phyloP scores from a whole-genome alignment of 2,888 invertebrate genomes.

The Stratiomys singularior region DNA sequence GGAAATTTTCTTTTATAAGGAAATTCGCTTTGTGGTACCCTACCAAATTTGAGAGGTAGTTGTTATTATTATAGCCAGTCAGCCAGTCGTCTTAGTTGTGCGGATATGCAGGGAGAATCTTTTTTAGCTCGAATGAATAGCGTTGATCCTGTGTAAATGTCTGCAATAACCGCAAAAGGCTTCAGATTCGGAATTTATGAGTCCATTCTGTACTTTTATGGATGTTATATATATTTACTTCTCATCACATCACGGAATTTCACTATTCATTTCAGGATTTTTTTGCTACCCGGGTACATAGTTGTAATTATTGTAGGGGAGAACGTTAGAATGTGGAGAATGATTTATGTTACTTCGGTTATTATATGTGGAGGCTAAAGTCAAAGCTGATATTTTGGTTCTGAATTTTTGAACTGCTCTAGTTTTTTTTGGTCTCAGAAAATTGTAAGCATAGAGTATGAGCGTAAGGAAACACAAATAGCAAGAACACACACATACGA shows the following conservation, averaged over 20 bases:
- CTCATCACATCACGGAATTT: constrained; percentile 42
- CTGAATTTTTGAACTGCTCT: too few species aligned
- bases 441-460: too few species aligned
- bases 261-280: constrained; percentile 19
- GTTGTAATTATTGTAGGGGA: too few species aligned
- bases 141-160: constrained; percentile 44
- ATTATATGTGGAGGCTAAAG: too few species aligned
- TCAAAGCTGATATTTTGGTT: too few species aligned
- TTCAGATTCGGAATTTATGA: constrained; percentile 42
- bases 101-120: constrained; percentile 10
- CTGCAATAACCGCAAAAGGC: constrained; percentile 45
- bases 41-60: constrained; percentile 4
- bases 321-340: too few species aligned
- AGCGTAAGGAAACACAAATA: too few species aligned
- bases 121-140: constrained; percentile 20
- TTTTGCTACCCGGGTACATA: too few species aligned
- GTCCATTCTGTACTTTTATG: constrained; percentile 39
- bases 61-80: constrained; percentile 32
- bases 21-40: constrained; percentile 1
- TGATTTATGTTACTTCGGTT: too few species aligned
- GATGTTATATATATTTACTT: constrained; percentile 34
- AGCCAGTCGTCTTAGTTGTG: not conserved
- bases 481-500: too few species aligned
- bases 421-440: too few species aligned
- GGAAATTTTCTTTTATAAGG: constrained; percentile 8